A percentile compares a stretch with the other conserved stretches of the same genome.
These are phyloP conservation scores for Tursiops truncatus DNA, from an alignment of 2,113 vertebrate species.

Conservation along the genomic window DNA sequence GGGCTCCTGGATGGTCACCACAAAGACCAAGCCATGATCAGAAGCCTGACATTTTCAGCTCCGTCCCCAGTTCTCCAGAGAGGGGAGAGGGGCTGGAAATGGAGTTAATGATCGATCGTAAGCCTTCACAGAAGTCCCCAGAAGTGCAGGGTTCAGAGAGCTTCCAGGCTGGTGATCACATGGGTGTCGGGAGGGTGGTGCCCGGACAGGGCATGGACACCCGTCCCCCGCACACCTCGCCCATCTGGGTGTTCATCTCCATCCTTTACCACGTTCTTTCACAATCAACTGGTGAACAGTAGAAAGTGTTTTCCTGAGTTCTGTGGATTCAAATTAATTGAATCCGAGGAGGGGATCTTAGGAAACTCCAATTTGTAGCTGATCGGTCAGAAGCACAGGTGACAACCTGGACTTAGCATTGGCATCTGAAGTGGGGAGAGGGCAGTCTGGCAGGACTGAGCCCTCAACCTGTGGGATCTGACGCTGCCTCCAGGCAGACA, in stretches of 20 bases:
- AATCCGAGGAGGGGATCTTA: not conserved
- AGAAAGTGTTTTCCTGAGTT: not conserved
- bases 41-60: not conserved
- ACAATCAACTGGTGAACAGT: not conserved
- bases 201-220: not conserved
- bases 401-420: not conserved
- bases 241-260: not conserved
- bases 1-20: not conserved
- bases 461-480: not conserved
- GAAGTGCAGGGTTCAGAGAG: not conserved
- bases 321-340: not conserved
- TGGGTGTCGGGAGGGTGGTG: not conserved
- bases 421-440: no score
- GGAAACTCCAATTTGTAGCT: not conserved
- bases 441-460: not conserved
- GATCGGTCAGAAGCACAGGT: not conserved
- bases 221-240: no score
- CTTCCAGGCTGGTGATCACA: not conserved
- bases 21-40: not conserved
- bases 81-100: not conserved
- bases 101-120: not conserved
- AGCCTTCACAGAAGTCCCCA: not conserved
- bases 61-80: not conserved
- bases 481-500: accelerated
- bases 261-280: not conserved